Conservation (phyloP, 2,888 invertebrate genomes). For the Hirudinaria manillensis region DNA sequence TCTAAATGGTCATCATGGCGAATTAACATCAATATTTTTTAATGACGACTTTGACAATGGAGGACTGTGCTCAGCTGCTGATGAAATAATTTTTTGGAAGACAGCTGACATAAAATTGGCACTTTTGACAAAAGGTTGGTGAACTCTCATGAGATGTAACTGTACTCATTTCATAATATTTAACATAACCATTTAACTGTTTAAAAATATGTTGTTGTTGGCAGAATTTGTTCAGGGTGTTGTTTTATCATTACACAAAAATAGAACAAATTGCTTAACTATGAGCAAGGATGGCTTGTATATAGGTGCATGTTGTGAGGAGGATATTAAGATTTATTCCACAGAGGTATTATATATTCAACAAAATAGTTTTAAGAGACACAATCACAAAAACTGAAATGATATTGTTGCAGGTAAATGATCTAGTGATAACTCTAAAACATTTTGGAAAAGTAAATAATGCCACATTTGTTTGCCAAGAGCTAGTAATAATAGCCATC, state of each 20-base stretch:
- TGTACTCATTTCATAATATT: too few relatives aligned
- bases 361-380: background rate
- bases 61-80: background rate
- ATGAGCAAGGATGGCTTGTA: background rate
- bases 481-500: too few relatives aligned
- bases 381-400: background rate
- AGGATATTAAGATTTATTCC: background rate
- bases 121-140: background rate
- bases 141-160: too few relatives aligned
- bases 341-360: background rate
- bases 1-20: background rate
- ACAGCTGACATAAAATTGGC: background rate
- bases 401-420: too few relatives aligned
- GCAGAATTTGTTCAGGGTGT: background rate
- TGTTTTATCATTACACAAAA: background rate
- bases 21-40: background rate
- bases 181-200: background rate
- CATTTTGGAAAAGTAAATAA: too few relatives aligned
- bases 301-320: background rate
- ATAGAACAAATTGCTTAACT: background rate
- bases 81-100: conserved; percentile 3
- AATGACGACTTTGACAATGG: background rate
- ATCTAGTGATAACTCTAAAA: too few relatives aligned
- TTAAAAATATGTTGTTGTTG: background rate
- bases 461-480: too few relatives aligned